Conservation (phyloP, 2,113 vertebrate species). For the Megalops atlanticus region DNA sequence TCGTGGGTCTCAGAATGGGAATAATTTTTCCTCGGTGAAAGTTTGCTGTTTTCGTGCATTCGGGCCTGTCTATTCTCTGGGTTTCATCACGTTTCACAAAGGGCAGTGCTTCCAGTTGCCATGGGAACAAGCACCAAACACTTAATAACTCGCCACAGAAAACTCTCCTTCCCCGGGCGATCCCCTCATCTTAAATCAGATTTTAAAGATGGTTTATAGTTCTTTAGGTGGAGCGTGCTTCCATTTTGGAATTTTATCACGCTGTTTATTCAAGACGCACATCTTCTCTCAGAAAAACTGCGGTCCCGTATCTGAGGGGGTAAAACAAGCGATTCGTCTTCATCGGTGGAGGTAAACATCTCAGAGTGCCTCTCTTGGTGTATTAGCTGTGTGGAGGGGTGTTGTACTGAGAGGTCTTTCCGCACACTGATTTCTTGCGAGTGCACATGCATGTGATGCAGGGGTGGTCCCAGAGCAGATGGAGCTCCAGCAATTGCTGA, state of each 20-base stretch:
- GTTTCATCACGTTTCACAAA: not conserved
- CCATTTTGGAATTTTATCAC: constrained; percentile 5
- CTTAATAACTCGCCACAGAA: constrained; percentile 3
- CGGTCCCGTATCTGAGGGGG: not conserved
- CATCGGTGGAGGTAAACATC: not conserved
- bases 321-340: not conserved
- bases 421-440: not conserved
- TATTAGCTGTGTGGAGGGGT: not conserved
- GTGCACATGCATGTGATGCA: not conserved
- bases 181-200: not conserved
- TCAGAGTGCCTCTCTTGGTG: not conserved
- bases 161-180: not conserved
- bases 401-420: not conserved
- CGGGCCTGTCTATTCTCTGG: not conserved
- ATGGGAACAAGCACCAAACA: not conserved
- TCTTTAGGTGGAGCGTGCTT: not conserved
- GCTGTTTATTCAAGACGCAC: not conserved
- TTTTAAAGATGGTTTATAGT: not conserved
- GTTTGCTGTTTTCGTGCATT: not conserved
- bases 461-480: not conserved
- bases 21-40: not conserved
- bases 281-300: not conserved
- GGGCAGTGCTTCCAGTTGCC: not conserved
- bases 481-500: not conserved
- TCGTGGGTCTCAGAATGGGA: not conserved